These are phyloP conservation scores for Crotalus helleri DNA, from an alignment of 2,113 vertebrate genomes.

Conservation along the genomic window DNA sequence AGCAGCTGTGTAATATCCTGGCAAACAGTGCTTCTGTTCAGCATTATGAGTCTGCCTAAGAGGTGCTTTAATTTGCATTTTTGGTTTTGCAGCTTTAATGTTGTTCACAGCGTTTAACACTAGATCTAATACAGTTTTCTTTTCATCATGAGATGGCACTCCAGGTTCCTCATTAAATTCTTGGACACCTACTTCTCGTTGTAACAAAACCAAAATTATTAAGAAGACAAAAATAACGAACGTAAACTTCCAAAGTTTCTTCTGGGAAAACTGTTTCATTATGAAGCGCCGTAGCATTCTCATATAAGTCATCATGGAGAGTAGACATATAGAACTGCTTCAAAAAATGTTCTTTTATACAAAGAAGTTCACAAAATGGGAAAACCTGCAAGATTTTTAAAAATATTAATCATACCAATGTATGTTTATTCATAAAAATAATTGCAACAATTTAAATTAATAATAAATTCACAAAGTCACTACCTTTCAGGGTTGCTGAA, in stretches of 20 bases:
- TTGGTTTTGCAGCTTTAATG: slow-evolving; percentile 89
- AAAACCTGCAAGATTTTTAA: slow-evolving; percentile 61
- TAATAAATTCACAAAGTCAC: not conserved
- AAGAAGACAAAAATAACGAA: slow-evolving; percentile 84
- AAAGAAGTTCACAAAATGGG: slow-evolving; percentile 52
- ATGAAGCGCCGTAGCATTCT: slow-evolving; percentile 76
- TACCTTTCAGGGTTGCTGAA: not conserved
- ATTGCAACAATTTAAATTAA: not conserved
- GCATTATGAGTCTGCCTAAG: slow-evolving; percentile 72
- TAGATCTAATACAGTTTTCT: slow-evolving; percentile 86
- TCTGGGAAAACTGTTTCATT: slow-evolving; percentile 68
- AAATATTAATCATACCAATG: slow-evolving; percentile 8
- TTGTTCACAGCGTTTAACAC: slow-evolving; percentile 93
- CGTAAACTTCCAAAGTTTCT: slow-evolving; percentile 82
- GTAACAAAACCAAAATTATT: slow-evolving; percentile 90
- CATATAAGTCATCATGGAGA: slow-evolving; percentile 78
- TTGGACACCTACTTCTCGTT: slow-evolving; percentile 89
- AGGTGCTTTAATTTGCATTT: slow-evolving; percentile 96
- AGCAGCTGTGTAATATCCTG: slow-evolving; percentile 84
- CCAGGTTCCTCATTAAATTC: slow-evolving; percentile 81
- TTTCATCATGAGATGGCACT: slow-evolving; percentile 77
- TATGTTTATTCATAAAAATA: not conserved
- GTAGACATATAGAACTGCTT: slow-evolving; percentile 40
- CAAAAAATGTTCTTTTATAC: slow-evolving; percentile 56
- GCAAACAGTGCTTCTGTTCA: slow-evolving; percentile 74